A percentile compares a stretch with the other conserved stretches of the same genome.
Conservation (phyloP, 2,797 vertebrate genomes). For the Rachycentron canadum region DNA sequence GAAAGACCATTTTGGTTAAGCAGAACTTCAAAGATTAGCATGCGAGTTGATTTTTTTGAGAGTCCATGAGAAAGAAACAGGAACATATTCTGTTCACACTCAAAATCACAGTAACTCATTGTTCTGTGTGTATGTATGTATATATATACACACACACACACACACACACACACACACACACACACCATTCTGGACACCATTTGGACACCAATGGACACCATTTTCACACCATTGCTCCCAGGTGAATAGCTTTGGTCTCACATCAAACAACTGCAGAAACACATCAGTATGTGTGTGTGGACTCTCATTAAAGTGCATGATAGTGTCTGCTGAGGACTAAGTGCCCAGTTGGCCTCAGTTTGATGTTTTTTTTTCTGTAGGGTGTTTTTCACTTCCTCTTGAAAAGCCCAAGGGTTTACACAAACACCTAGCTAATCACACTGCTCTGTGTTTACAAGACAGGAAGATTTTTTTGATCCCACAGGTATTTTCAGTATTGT, state of each 20-base stretch:
- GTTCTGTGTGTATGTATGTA: too few species aligned
- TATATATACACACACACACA: too few species aligned
- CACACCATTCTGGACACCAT: too few species aligned
- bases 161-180: too few species aligned
- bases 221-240: neutral
- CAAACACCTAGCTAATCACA: neutral
- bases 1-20: neutral
- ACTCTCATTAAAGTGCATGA: constrained; percentile 1
- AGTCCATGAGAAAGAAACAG: too few species aligned
- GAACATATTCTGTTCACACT: too few species aligned
- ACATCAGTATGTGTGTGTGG: neutral
- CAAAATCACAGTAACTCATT: too few species aligned
- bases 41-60: too few species aligned
- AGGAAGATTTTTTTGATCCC: constrained; percentile 6
- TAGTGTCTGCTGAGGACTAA: neutral
- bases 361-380: neutral
- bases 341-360: neutral
- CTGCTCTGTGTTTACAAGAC: constrained; percentile 13
- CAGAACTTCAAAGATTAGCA: neutral
- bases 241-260: neutral
- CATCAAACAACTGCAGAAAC: constrained; percentile 8
- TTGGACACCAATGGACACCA: constrained; percentile 1
- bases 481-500: constrained; percentile 6
- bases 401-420: constrained; percentile 23
- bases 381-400: constrained; percentile 4